Percentiles rank a stretch among this genome's conserved stretches.
Evolutionary conservation across 2,797 vertebrate species (phyloP).

Genomic region (Gallinago solitaria): DNA sequence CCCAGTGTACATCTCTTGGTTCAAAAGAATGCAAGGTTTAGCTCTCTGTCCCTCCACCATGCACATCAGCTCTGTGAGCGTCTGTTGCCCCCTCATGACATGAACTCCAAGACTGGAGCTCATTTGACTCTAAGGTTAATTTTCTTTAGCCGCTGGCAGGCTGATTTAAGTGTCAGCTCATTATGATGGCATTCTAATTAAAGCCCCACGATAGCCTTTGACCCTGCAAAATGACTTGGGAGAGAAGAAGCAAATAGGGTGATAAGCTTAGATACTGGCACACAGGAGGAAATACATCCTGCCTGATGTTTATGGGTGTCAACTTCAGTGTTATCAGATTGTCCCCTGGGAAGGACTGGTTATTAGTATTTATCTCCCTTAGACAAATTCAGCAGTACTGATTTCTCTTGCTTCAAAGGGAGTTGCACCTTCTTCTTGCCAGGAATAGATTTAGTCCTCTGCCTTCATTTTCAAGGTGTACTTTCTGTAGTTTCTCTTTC

Average conservation of each 20-base stretch:
- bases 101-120: constrained; percentile 14
- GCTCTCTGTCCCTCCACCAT: background rate
- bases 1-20: background rate
- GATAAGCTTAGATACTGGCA: constrained; percentile 41
- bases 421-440: constrained; percentile 29
- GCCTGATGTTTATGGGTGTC: constrained; percentile 26
- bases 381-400: background rate
- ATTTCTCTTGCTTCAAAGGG: constrained; percentile 43
- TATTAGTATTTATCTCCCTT: constrained; percentile 61
- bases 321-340: constrained; percentile 52
- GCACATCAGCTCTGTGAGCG: background rate
- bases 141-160: constrained; percentile 59
- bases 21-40: background rate
- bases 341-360: constrained; percentile 53
- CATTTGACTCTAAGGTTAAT: constrained; percentile 67
- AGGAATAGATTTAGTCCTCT: constrained; percentile 23
- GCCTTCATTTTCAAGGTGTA: constrained; percentile 32
- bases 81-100: constrained; percentile 27
- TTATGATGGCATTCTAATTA: constrained; percentile 70
- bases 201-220: constrained; percentile 49
- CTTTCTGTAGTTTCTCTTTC: background rate
- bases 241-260: constrained; percentile 44
- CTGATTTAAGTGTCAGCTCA: constrained; percentile 64
- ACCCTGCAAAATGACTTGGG: constrained; percentile 56
- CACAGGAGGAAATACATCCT: constrained; percentile 22